Percentiles rank a stretch among this genome's conserved stretches.
These are phyloP conservation scores for Mionectes olivaceus DNA, from an alignment of 2,797 vertebrate species.

Conservation along the genomic window DNA sequence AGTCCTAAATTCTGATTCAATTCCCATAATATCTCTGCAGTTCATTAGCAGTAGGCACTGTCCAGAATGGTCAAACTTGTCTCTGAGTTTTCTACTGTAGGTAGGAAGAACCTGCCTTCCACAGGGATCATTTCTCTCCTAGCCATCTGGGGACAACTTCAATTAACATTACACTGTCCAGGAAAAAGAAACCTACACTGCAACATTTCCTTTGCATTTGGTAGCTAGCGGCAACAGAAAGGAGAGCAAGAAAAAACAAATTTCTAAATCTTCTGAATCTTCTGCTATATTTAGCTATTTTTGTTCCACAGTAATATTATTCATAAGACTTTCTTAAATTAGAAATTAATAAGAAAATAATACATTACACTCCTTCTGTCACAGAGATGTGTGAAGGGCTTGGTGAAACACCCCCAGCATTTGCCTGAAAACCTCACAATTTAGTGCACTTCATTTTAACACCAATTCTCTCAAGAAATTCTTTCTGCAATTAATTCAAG, in stretches of 20 bases:
- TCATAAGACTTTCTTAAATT: constrained; percentile 45
- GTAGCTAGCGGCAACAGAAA: neutral
- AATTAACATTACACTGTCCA: neutral
- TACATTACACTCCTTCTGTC: constrained; percentile 27
- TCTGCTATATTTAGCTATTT: constrained; percentile 3
- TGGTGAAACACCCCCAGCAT: constrained; percentile 39
- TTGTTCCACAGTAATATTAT: constrained; percentile 40
- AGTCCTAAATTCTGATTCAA: neutral
- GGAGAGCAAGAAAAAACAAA: neutral
- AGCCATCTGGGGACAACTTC: neutral
- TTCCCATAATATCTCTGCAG: neutral
- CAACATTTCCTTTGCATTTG: neutral
- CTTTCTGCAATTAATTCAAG: constrained; percentile 71
- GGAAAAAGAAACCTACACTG: neutral
- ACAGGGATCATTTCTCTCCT: neutral
- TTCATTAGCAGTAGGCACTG: neutral
- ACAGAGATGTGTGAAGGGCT: constrained; percentile 12
- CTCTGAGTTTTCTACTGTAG: neutral
- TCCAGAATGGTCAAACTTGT: neutral
- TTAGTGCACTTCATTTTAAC: constrained; percentile 56
- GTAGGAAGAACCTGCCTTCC: neutral
- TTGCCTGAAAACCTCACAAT: constrained; percentile 50
- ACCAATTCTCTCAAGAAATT: constrained; percentile 53
- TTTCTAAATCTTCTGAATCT: neutral
- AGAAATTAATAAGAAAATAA: constrained; percentile 71